Percentiles rank a stretch among this genome's conserved stretches.
Conservation (phyloP, 2,888 invertebrate species). For the Oscheius myriophilus region DNA sequence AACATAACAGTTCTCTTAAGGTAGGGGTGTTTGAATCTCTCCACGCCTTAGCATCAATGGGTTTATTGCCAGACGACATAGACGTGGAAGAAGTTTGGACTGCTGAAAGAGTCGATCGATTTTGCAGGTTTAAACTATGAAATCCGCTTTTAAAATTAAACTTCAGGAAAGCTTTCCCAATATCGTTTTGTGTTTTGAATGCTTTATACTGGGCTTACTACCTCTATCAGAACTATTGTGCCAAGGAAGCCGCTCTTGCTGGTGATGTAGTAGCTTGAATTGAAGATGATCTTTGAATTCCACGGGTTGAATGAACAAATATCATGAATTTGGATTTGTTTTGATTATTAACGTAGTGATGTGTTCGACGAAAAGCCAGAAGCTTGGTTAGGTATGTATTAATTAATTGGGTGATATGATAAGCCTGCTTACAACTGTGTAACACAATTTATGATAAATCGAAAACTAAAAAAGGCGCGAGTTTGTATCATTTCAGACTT, state of each 20-base stretch:
- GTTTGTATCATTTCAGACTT: too few relatives aligned
- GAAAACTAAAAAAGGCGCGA: too few relatives aligned
- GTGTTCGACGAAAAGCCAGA: too few relatives aligned
- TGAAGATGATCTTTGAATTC: conserved; percentile 28
- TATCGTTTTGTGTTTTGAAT: conserved; percentile 60
- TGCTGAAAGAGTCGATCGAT: conserved; percentile 60
- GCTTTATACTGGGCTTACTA: conserved; percentile 67
- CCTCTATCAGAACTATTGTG: conserved; percentile 54
- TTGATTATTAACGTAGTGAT: too few relatives aligned
- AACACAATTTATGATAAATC: too few relatives aligned
- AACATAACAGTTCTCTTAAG: conserved; percentile 10
- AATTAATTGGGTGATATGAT: too few relatives aligned
- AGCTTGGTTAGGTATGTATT: too few relatives aligned
- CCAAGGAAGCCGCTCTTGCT: conserved; percentile 57
- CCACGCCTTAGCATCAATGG: conserved; percentile 51
- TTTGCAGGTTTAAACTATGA: conserved; percentile 43
- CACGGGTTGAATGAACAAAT: background rate
- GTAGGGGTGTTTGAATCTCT: conserved; percentile 51
- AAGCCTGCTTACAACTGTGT: too few relatives aligned
- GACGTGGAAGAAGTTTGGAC: conserved; percentile 62
- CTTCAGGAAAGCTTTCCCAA: conserved; percentile 64
- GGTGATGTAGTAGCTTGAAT: conserved; percentile 30
- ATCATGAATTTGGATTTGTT: too few relatives aligned
- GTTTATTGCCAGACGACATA: conserved; percentile 43
- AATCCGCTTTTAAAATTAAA: background rate